phyloP scores from a whole-genome alignment of 2,888 invertebrate genomes.

The Molorchus minor region DNA sequence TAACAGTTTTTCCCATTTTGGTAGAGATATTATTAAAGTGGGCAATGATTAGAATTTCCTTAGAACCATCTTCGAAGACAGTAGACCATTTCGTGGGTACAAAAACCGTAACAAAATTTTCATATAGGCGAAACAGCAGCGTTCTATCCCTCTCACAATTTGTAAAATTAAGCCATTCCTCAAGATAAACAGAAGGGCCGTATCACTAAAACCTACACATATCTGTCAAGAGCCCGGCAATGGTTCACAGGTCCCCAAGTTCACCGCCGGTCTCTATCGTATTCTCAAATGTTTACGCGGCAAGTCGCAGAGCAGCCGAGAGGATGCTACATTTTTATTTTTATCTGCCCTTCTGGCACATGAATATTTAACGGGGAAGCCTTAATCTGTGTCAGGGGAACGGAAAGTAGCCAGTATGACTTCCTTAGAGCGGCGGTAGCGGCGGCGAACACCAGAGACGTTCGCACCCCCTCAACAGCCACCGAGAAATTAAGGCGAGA shows the following conservation, averaged over 20 bases:
- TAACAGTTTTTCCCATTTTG: no score
- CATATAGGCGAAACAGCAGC: background rate
- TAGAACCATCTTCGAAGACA: no score
- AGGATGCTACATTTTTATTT: slow-evolving; percentile 64
- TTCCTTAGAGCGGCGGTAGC: slow-evolving; percentile 53
- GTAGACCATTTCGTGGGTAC: no score
- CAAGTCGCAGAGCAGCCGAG: slow-evolving; percentile 54
- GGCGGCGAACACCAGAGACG: slow-evolving; percentile 32
- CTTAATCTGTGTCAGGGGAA: slow-evolving; percentile 70
- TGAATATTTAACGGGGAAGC: slow-evolving; percentile 69
- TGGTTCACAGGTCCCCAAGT: slow-evolving; percentile 41
- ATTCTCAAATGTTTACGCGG: slow-evolving; percentile 62
- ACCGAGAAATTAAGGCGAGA: slow-evolving; percentile 58
- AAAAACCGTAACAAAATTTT: background rate
- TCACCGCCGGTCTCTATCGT: slow-evolving; percentile 51
- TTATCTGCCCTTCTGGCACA: slow-evolving; percentile 67
- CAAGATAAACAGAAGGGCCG: slow-evolving; percentile 11
- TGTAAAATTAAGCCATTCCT: slow-evolving; percentile 1
- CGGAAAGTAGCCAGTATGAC: slow-evolving; percentile 63
- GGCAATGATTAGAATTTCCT: no score
- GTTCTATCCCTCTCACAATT: slow-evolving; percentile 1
- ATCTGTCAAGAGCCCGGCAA: slow-evolving; percentile 36
- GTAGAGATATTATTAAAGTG: no score
- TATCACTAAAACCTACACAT: slow-evolving; percentile 39
- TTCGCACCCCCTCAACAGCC: slow-evolving; percentile 42